Evolutionary conservation across 2,113 vertebrate genomes (phyloP), one percentile per base, ranked within the genome.

Genomic region (Equus quagga): DNA sequence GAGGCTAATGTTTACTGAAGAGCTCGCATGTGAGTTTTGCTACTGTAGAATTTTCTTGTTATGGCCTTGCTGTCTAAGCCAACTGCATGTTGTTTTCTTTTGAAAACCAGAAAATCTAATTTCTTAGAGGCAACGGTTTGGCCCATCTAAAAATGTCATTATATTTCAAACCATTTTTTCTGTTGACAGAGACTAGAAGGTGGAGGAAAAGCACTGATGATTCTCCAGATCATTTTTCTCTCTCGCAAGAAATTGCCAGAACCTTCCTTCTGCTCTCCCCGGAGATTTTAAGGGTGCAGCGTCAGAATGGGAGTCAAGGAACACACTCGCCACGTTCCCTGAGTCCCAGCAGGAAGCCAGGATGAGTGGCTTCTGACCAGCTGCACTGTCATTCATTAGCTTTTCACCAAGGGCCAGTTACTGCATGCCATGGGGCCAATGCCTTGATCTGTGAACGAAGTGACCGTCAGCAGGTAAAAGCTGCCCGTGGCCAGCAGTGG

Each of bases 41-140:
- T 41, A 6, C 13, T 84, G 21, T 33, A 78, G 11, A 73, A 23
- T 49, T 90, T 64, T 90, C 51, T 81, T 89, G 36, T 24, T 89
- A 5, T 10, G 10, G 17, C 9, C 69, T 97, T 17, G 15, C 8
- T 44, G 6, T 84, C 70, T 58, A 33, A 91, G 51, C 56, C 72
- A 94, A 76, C 62, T 87, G 84, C 13, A 75, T 91, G 12, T 46
- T 95, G 14, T 86, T 97, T 95, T 89, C 36, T n/a, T 94, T 97
- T 80, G 56, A 92, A 94, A 82, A 78, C 64, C 9, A 70, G 18
- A 75, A 60, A 91, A 80, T 84, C 92, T 90, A 12, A 15, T 96
- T 23, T 93, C 80, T 95, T 84, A 54, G 26, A 89, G 58, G 54
- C 54, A 87, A 69, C 13, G 7, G 76, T 65, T 97, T 96, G 67